Percentiles rank a stretch among this genome's conserved stretches.
Conservation (phyloP, 2,797 vertebrate species). For the Argya squamiceps region DNA sequence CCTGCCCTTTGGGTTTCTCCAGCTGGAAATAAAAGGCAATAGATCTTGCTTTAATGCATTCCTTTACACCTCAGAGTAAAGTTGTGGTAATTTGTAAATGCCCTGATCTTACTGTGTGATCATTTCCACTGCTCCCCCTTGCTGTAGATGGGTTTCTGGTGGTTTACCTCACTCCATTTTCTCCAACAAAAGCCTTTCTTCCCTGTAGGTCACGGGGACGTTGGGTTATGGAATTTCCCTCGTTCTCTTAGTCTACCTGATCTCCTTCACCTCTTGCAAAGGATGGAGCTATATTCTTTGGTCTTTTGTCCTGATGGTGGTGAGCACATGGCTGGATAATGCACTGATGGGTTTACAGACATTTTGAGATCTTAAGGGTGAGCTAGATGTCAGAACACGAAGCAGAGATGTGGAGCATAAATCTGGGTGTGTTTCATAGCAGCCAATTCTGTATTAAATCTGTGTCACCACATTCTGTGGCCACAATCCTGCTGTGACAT, state of each 20-base stretch:
- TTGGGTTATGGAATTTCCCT: slow-evolving; percentile 83
- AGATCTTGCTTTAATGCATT: neutral
- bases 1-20: neutral
- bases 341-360: neutral
- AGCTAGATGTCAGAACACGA: neutral
- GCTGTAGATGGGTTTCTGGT: neutral
- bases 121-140: fast-evolving
- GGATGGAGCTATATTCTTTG: slow-evolving; percentile 85
- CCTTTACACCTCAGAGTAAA: neutral
- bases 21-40: neutral
- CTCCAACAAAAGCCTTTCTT: neutral
- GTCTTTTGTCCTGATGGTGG: slow-evolving; percentile 84
- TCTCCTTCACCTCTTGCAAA: slow-evolving; percentile 85
- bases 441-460: neutral
- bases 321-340: slow-evolving; percentile 65
- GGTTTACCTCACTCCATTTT: neutral
- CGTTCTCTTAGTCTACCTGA: slow-evolving; percentile 84
- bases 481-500: neutral
- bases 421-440: neutral
- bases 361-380: neutral
- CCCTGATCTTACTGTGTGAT: neutral
- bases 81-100: neutral
- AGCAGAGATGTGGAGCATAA: neutral
- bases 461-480: fast-evolving
- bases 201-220: slow-evolving; percentile 71